Evolutionary conservation across 2,888 invertebrate species (phyloP).

Genomic region (Hyles lineata): DNA sequence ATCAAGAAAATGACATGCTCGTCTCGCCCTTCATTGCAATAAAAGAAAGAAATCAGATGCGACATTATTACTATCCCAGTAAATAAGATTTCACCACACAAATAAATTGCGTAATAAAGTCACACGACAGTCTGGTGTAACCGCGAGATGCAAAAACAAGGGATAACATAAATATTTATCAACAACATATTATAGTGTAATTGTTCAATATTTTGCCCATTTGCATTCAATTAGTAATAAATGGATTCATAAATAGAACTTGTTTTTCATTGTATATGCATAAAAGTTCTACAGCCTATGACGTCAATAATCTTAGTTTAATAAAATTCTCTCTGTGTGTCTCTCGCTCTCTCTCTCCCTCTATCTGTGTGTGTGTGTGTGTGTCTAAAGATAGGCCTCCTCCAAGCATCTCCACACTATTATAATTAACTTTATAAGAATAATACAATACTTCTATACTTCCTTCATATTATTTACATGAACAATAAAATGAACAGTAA

Average conservation of each 20-base stretch:
- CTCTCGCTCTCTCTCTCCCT: too few species aligned
- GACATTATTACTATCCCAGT: too few species aligned
- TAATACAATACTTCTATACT: too few species aligned
- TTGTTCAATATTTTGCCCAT: slow-evolving; percentile 1
- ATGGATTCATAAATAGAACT: not conserved
- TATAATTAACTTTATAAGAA: too few species aligned
- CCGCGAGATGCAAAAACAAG: not conserved
- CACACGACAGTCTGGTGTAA: not conserved
- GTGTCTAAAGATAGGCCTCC: too few species aligned
- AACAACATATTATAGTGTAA: not conserved
- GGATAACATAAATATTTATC: not conserved
- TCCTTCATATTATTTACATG: not conserved
- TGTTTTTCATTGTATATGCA: not conserved
- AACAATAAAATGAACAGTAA: not conserved
- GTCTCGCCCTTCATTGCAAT: too few species aligned
- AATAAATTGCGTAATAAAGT: not conserved
- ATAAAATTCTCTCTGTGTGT: not conserved
- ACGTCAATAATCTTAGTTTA: not conserved
- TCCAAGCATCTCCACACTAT: too few species aligned
- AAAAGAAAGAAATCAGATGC: too few species aligned
- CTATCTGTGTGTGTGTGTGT: too few species aligned
- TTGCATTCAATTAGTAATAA: slow-evolving; percentile 13
- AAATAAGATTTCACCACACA: not conserved
- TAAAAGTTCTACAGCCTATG: not conserved
- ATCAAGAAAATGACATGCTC: too few species aligned